Evolutionary conservation across 2,113 vertebrate genomes (phyloP).

Genomic region (Tyrannus savana): DNA sequence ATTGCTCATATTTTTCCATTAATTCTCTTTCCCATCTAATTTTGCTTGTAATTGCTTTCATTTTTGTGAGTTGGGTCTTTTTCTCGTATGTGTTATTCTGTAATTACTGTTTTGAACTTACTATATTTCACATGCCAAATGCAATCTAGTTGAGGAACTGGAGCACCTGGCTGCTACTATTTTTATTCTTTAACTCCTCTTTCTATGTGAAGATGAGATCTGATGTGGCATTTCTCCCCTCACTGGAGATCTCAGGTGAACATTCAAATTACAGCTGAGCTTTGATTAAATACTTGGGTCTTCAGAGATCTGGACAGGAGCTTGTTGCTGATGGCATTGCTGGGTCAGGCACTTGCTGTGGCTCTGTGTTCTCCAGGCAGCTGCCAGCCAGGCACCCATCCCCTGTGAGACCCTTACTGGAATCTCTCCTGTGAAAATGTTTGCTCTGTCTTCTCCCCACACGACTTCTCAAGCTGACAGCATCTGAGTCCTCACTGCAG

Average conservation of each 20-base stretch:
- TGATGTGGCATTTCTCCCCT: neutral
- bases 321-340: neutral
- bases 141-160: constrained; percentile 18
- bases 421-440: neutral
- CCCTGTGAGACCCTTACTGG: neutral
- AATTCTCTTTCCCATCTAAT: constrained; percentile 19
- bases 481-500: neutral
- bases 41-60: constrained; percentile 26
- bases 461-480: neutral
- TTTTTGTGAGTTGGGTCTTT: constrained; percentile 3
- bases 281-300: neutral
- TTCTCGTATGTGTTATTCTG: constrained; percentile 20
- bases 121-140: constrained; percentile 46
- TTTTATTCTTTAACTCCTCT: constrained; percentile 6
- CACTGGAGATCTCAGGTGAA: neutral
- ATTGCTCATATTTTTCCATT: constrained; percentile 43
- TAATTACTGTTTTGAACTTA: constrained; percentile 60
- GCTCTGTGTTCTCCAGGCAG: neutral
- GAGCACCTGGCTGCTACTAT: constrained; percentile 45
- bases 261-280: neutral
- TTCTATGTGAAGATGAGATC: neutral
- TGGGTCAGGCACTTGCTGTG: neutral
- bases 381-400: neutral
- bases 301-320: fast-evolving
- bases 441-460: neutral